A percentile compares a stretch with the other conserved stretches of the same genome.
Evolutionary conservation across 1,140 invertebrate species (phyloP).

Genomic region (Vanessa atalanta): DNA sequence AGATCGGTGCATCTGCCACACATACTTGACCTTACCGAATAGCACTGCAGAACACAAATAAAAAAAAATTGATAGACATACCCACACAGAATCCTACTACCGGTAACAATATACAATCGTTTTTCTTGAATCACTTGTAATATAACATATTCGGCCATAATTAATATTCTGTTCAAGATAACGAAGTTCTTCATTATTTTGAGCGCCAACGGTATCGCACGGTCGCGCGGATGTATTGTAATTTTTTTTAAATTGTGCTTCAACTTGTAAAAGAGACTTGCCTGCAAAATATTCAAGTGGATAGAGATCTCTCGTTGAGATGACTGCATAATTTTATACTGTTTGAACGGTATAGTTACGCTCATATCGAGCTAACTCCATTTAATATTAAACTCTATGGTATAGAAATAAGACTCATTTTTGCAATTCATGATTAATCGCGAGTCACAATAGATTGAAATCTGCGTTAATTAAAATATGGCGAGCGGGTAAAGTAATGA

Average conservation of each 20-base stretch:
- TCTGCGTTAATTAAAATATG: slow-evolving; percentile 20
- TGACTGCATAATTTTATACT: slow-evolving; percentile 23
- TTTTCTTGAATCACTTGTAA: too few relatives aligned
- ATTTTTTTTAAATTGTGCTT: slow-evolving; percentile 18
- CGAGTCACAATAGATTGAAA: neutral
- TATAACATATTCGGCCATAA: neutral
- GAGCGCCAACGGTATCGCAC: neutral
- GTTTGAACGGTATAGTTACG: neutral
- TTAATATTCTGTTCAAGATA: slow-evolving; percentile 9
- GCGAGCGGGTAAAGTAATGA: slow-evolving; percentile 2
- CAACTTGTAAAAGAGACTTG: slow-evolving; percentile 16
- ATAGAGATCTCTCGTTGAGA: slow-evolving; percentile 17
- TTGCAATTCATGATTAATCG: neutral
- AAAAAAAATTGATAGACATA: too few relatives aligned
- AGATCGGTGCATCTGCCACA: too few relatives aligned
- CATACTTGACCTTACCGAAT: too few relatives aligned
- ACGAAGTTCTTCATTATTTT: slow-evolving; percentile 18
- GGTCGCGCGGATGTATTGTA: slow-evolving; percentile 25
- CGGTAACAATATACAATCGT: too few relatives aligned
- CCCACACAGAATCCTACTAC: too few relatives aligned
- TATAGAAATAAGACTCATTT: neutral
- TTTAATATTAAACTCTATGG: neutral
- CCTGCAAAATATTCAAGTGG: slow-evolving; percentile 12
- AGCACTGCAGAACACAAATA: too few relatives aligned
- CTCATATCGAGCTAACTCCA: neutral